phyloP scores from a whole-genome alignment of 2,888 invertebrate species.

The Conus canariensis region DNA sequence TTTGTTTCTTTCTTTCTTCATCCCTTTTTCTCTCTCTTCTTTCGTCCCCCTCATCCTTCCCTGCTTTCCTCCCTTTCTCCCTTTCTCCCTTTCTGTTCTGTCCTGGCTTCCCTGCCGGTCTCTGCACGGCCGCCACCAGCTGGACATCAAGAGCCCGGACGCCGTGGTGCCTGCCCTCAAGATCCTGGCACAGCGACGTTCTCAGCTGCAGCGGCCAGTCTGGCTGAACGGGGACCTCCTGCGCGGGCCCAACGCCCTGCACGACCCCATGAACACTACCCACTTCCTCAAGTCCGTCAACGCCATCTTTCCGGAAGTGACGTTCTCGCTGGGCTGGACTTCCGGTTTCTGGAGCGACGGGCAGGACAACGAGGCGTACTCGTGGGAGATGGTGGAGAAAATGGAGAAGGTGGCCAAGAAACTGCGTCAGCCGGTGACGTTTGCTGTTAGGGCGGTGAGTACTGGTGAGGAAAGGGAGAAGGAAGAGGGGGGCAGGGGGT shows the following conservation, averaged over 20 bases:
- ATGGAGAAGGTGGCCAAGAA: constrained; percentile 71
- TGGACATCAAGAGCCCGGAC: constrained; percentile 91
- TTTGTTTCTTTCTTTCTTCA: neutral
- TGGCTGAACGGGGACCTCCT: constrained; percentile 95
- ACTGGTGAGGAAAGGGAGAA: no score
- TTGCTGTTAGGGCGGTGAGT: constrained; percentile 86
- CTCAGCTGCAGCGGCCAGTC: constrained; percentile 81
- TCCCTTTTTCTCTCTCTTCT: constrained; percentile 20
- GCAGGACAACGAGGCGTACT: constrained; percentile 72
- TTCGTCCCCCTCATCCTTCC: constrained; percentile 12
- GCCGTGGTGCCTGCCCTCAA: constrained; percentile 81
- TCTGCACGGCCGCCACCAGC: constrained; percentile 54
- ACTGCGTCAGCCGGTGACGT: constrained; percentile 87
- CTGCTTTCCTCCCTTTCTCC: no score
- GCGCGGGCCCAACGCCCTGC: constrained; percentile 84
- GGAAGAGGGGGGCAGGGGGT: neutral
- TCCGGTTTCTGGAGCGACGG: constrained; percentile 84
- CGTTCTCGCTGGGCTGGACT: constrained; percentile 92
- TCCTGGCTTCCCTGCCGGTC: neutral
- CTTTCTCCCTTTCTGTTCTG: neutral
- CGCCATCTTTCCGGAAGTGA: constrained; percentile 83
- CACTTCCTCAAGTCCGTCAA: constrained; percentile 84
- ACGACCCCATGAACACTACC: constrained; percentile 83
- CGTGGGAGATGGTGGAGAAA: constrained; percentile 83
- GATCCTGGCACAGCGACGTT: constrained; percentile 58